Percentiles rank a stretch among this genome's conserved stretches.
Evolutionary conservation across 1,140 invertebrate genomes (phyloP).

Genomic region (Caenorhabditis tropicalis): DNA sequence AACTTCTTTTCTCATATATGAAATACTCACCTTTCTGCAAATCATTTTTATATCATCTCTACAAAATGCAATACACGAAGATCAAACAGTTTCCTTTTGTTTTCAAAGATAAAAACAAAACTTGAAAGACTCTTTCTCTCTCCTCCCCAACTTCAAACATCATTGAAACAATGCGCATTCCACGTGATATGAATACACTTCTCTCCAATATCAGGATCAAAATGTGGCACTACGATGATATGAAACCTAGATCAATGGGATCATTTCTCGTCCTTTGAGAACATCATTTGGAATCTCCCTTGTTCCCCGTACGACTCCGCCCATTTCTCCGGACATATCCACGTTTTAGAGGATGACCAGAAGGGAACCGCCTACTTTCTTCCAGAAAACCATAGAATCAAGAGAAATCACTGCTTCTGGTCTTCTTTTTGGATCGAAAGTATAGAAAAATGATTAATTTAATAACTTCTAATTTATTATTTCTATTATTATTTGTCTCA

Average conservation of each 20-base stretch:
- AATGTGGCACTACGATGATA: not conserved
- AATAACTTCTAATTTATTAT: not conserved
- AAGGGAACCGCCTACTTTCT: conserved; percentile 27
- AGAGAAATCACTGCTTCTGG: not conserved
- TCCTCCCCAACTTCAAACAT: conserved; percentile 2
- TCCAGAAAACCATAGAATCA: conserved; percentile 11
- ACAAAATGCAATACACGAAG: not conserved
- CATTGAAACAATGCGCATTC: conserved; percentile 27
- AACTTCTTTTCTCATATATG: not conserved
- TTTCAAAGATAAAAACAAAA: conserved; percentile 26
- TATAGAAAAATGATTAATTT: not conserved
- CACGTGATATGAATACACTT: conserved; percentile 9
- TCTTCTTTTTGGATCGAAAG: not conserved
- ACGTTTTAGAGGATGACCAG: conserved; percentile 10
- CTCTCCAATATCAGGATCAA: conserved; percentile 31
- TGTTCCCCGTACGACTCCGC: not conserved
- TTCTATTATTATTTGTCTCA: not conserved
- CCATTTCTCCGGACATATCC: not conserved
- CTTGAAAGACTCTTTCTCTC: not conserved
- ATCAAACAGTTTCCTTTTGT: conserved; percentile 21
- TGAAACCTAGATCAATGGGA: not conserved
- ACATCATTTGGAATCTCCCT: not conserved
- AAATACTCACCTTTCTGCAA: not conserved
- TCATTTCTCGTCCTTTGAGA: not conserved
- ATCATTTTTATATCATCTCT: not conserved